These are phyloP conservation scores for Mus spretus DNA, from an alignment of 2,797 vertebrate species.

Conservation along the genomic window DNA sequence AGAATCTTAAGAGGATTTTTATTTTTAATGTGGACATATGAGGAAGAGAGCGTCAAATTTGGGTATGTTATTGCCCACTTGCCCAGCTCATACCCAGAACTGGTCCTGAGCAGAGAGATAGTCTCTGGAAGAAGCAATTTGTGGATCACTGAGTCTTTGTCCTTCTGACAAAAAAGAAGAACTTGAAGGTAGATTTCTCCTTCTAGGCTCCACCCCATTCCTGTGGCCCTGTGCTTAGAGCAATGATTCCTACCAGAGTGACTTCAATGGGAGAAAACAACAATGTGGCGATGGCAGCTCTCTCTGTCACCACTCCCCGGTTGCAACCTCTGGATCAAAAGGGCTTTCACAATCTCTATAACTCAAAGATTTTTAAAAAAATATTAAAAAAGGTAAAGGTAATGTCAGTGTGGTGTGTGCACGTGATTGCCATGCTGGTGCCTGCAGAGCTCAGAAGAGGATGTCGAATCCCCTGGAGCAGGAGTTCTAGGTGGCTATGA, in stretches of 20 bases:
- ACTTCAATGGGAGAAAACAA: background rate
- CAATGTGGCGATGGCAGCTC: too few species aligned
- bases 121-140: background rate
- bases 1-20: background rate
- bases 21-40: background rate
- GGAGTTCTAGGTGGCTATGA: background rate
- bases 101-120: background rate
- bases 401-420: background rate
- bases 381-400: background rate
- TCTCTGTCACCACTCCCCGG: background rate
- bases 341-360: background rate
- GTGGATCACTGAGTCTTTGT: background rate
- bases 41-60: background rate
- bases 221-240: background rate
- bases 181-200: background rate
- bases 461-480: background rate
- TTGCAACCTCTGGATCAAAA: background rate
- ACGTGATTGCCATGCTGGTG: background rate
- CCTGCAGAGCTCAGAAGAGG: background rate
- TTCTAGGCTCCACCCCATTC: background rate
- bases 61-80: background rate
- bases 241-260: background rate
- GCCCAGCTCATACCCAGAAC: background rate
- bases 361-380: background rate
- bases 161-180: background rate